Conservation (phyloP, 2,113 vertebrate genomes). For the Leucopsar rothschildi region DNA sequence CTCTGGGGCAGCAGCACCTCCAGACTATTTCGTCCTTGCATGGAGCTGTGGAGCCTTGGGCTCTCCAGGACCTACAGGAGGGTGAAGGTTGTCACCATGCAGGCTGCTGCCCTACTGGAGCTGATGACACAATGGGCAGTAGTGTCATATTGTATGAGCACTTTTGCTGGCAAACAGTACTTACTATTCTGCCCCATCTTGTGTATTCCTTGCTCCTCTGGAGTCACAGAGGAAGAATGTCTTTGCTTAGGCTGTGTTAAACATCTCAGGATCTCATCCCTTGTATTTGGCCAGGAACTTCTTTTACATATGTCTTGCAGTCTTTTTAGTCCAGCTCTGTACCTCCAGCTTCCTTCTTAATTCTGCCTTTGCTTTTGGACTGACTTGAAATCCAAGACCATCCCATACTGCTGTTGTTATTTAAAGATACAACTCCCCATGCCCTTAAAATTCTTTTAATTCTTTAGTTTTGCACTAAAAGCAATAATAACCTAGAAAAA, state of each 20-base stretch:
- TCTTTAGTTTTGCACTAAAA: background rate
- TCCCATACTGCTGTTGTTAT: background rate
- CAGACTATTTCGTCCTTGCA: background rate
- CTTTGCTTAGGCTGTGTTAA: background rate
- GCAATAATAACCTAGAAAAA: background rate
- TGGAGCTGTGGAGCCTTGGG: background rate
- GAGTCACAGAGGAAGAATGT: background rate
- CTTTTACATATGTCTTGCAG: background rate
- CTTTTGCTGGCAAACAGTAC: background rate
- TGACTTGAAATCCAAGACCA: background rate
- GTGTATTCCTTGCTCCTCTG: background rate
- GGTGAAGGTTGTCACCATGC: background rate
- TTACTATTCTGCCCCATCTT: background rate
- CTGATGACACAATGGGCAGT: background rate
- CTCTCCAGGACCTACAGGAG: background rate
- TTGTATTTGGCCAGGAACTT: background rate
- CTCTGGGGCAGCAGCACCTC: background rate
- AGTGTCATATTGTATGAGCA: background rate
- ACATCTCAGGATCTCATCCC: background rate
- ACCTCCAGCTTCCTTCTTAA: background rate
- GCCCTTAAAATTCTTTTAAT: background rate
- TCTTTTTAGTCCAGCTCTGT: background rate
- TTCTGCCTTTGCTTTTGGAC: background rate
- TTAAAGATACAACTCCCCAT: background rate
- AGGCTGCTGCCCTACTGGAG: background rate